phyloP scores from a whole-genome alignment of 37 sponge, comb jelly and placozoan genomes.

The Halichondria panicea region DNA sequence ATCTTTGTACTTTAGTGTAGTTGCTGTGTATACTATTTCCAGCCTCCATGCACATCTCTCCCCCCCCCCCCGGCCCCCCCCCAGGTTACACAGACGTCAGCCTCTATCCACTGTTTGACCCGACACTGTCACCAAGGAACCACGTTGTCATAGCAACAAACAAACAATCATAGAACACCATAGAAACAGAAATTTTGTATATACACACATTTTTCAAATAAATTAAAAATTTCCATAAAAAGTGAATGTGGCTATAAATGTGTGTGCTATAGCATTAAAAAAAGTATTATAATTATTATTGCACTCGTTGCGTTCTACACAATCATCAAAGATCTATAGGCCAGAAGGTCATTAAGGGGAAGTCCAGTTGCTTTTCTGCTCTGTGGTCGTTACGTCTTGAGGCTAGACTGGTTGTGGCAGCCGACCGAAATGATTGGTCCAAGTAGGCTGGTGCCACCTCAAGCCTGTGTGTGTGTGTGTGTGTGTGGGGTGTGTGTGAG shows the following conservation, averaged over 20 bases:
- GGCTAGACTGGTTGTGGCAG: neutral
- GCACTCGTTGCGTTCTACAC: neutral
- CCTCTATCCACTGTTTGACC: conserved; percentile 63
- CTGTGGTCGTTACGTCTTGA: neutral
- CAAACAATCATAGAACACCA: too few species aligned
- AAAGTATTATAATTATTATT: too few species aligned
- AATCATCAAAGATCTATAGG: conserved; percentile 64
- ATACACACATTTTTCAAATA: too few species aligned
- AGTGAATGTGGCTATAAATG: too few species aligned
- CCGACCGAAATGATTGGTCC: conserved; percentile 14
- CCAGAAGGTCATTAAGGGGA: conserved; percentile 90
- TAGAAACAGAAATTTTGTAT: too few species aligned
- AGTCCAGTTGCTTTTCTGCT: conserved; percentile 47
- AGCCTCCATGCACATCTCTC: too few species aligned
- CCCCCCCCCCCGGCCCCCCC: too few species aligned
- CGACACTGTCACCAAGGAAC: conserved; percentile 70
- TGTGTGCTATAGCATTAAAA: too few species aligned
- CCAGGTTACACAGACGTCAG: conserved; percentile 17
- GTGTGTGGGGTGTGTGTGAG: neutral
- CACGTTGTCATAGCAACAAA: too few species aligned
- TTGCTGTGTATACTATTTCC: too few species aligned
- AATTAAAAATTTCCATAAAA: too few species aligned
- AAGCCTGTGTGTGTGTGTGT: conserved; percentile 38
- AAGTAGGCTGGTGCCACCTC: conserved; percentile 50
- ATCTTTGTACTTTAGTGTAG: neutral